Evolutionary conservation across 2,113 vertebrate species (phyloP).

Genomic region (Ursus arctos): DNA sequence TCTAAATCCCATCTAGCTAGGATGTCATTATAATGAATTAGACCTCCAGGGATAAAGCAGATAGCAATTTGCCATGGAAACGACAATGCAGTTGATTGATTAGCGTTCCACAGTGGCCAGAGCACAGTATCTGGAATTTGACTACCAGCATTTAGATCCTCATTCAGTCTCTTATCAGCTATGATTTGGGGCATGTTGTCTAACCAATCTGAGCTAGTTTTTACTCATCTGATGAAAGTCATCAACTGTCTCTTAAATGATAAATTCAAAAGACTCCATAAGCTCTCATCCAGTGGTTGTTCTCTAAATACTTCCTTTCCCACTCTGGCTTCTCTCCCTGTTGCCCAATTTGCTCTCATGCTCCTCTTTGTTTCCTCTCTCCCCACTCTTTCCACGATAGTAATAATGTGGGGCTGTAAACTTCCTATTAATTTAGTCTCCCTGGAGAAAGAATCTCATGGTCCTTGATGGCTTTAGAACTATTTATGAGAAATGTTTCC

Average conservation of each 20-base stretch:
- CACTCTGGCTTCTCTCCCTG: background rate
- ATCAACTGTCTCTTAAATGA: background rate
- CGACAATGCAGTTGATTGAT: background rate
- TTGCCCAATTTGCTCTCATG: background rate
- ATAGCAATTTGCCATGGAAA: constrained; percentile 40
- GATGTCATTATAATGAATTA: background rate
- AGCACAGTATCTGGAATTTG: constrained; percentile 1
- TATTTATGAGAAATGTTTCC: background rate
- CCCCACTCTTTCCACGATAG: background rate
- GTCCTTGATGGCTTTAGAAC: background rate
- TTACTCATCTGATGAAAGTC: constrained; percentile 28
- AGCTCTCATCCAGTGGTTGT: background rate
- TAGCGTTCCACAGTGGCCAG: background rate
- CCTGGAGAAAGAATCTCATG: background rate
- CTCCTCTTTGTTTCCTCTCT: background rate
- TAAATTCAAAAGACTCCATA: background rate
- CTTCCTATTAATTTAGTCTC: background rate
- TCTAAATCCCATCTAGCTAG: background rate
- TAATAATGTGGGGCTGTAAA: background rate
- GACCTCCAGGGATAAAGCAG: background rate
- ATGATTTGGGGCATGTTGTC: background rate
- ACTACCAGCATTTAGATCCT: background rate
- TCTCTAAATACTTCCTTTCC: background rate
- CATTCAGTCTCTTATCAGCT: background rate
- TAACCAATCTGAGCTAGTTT: background rate